These are phyloP conservation scores for Conus betulinus DNA, from an alignment of 1,140 invertebrate genomes.

Conservation along the genomic window DNA sequence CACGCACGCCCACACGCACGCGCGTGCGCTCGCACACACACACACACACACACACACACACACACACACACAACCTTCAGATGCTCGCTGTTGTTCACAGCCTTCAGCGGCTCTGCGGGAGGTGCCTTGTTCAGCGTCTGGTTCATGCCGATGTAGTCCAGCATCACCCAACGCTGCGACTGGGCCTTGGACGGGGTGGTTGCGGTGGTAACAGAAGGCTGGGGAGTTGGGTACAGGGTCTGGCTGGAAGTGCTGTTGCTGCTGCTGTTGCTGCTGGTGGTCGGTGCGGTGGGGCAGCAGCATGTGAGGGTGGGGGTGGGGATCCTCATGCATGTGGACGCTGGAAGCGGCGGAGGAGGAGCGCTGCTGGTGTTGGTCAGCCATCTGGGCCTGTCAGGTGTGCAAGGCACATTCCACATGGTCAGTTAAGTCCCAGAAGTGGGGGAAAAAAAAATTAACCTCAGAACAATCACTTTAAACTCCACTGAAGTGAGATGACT, in stretches of 20 bases:
- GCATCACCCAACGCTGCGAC: background rate
- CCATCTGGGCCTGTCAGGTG: background rate
- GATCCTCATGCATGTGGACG: background rate
- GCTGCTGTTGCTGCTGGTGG: background rate
- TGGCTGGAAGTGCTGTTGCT: background rate
- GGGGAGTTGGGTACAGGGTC: background rate
- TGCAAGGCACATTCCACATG: too few relatives aligned
- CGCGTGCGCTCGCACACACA: too few relatives aligned
- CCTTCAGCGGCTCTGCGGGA: too few relatives aligned
- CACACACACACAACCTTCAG: too few relatives aligned
- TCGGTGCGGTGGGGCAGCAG: background rate
- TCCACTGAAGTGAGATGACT: too few relatives aligned
- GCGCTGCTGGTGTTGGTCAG: background rate
- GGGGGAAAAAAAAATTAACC: too few relatives aligned
- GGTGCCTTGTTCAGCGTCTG: background rate
- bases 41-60: too few relatives aligned
- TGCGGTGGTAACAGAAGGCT: background rate
- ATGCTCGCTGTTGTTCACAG: too few relatives aligned
- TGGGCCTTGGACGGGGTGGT: background rate
- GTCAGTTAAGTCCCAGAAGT: too few relatives aligned
- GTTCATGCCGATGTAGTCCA: background rate
- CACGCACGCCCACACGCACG: too few relatives aligned
- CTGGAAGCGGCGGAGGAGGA: background rate
- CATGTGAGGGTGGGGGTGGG: slow-evolving; percentile 6
- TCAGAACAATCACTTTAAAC: too few relatives aligned